phyloP scores from a whole-genome alignment of 2,113 vertebrate genomes.

The Ramphastos sulfuratus region DNA sequence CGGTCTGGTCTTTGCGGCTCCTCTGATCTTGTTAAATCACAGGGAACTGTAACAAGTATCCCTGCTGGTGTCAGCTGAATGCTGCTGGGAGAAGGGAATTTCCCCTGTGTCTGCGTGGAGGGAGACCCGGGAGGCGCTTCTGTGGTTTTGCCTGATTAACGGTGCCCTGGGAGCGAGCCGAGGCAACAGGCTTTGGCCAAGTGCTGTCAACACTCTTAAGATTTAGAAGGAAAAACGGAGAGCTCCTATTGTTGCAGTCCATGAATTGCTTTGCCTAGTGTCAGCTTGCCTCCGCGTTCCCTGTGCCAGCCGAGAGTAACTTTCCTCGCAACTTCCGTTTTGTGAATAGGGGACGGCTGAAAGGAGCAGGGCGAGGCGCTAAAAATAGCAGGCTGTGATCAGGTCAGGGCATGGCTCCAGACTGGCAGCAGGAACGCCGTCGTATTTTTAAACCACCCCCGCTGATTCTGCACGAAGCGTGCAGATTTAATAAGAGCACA shows the following conservation, averaged over 20 bases:
- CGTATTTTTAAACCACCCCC: not conserved
- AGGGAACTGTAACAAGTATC: not conserved
- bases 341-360: not conserved
- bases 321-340: constrained; percentile 37
- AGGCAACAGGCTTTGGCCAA: not conserved
- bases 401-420: constrained; percentile 44
- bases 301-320: constrained; percentile 10
- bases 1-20: not conserved
- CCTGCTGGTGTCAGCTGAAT: not conserved
- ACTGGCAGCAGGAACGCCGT: not conserved
- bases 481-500: not conserved
- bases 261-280: not conserved
- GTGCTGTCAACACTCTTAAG: not conserved
- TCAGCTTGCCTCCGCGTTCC: not conserved
- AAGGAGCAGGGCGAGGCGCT: not conserved
- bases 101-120: not conserved
- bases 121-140: not conserved
- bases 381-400: constrained; percentile 5
- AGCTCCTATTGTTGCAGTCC: not conserved
- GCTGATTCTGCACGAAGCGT: not conserved
- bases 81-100: not conserved
- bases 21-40: not conserved
- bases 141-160: not conserved
- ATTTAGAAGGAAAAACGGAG: not conserved
- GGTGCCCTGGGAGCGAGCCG: not conserved